Evolutionary conservation across 2,797 vertebrate genomes (phyloP), one percentile per base, ranked within the genome.

Genomic region (Danio aesculapii): DNA sequence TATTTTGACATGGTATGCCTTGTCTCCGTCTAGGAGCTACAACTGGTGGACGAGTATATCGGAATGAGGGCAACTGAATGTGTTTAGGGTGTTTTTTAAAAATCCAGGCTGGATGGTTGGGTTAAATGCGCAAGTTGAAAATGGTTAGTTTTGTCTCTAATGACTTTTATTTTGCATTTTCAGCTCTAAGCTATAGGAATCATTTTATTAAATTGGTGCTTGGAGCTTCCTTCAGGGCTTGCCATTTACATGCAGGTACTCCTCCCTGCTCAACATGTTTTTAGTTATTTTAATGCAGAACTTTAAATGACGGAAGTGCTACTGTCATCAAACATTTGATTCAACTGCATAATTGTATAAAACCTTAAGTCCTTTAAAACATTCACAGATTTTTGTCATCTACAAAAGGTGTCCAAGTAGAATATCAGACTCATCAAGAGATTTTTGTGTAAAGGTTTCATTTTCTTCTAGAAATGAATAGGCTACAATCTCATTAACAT

Each of bases 401-500:
- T 59, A 41, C 8, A 69, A 39, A 69, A 58, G 3, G 6, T 39
- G 50, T 59, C 21, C 19, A 72, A 53, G 19, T 4, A 44, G 11
- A 14, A 72, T 80, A 30, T 53, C 3, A 55, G 12, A 44, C 9
- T 44, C 12, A 53, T 7, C 41, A 43, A 17, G 21, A 59, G 13
- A 13, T 69, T 50, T 30, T 30, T 30, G 47, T 8, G 30, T 30
- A 30, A 49, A 49, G 1, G 47, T 5, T 5, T 12, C 58, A 52
- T 16, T 41, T 52, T 53, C n/a, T 63, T 79, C 62, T n/a, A 17
- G 17, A 8, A 13, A 74, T 74, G 17, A 46, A 63, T 59, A 52
- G 68, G 66, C 17, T 21, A 9, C 19, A n/a, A 46, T 68, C 19
- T 61, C 71, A 79, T 73, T 70, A 67, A 46, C 76, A 84, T 69